Conservation (phyloP, 1,140 invertebrate genomes). For the Heliconius hewitsoni region DNA sequence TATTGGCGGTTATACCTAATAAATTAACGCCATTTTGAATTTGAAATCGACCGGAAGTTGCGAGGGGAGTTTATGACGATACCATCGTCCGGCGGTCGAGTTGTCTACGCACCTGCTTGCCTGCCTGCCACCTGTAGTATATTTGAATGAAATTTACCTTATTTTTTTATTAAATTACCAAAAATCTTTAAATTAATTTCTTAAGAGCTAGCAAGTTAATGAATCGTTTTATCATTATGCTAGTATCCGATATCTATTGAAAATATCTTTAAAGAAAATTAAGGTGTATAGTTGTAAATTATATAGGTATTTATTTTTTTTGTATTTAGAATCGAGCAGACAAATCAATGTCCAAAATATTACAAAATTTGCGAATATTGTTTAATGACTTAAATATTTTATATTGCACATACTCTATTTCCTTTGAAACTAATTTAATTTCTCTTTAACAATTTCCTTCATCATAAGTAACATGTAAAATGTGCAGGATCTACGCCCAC, state of each 20-base stretch:
- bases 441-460: neutral
- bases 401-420: neutral
- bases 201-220: too few species aligned
- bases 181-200: too few species aligned
- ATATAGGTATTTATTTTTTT: too few species aligned
- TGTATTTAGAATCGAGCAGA: too few species aligned
- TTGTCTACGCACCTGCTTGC: constrained; percentile 56
- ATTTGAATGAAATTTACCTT: constrained; percentile 18
- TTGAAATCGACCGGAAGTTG: constrained; percentile 55
- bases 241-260: neutral
- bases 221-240: too few species aligned
- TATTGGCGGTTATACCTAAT: neutral
- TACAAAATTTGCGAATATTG: too few species aligned
- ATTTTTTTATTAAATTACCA: too few species aligned
- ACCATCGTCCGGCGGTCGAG: constrained; percentile 54
- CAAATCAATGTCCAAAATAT: too few species aligned
- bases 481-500: constrained; percentile 38
- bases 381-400: too few species aligned
- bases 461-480: constrained; percentile 2
- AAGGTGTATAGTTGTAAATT: too few species aligned
- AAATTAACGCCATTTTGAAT: constrained; percentile 51
- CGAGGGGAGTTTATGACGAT: constrained; percentile 58
- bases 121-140: constrained; percentile 30
- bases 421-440: neutral
- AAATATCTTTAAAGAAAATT: too few species aligned